Conservation (phyloP, 2,888 invertebrate species). For the Drosophila eohydei region DNA sequence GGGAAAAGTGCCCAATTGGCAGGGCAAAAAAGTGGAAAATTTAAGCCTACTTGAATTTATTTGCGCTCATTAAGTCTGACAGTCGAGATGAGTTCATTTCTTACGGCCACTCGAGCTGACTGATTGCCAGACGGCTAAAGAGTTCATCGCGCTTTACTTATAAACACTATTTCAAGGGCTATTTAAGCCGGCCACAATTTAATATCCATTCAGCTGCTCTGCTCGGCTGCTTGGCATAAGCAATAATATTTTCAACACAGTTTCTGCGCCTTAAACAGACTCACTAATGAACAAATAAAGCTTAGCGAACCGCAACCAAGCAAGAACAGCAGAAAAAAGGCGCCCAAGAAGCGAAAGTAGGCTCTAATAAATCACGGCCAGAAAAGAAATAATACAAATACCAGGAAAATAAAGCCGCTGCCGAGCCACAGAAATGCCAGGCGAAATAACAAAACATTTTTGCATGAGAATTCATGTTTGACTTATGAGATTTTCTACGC, state of each 20-base stretch:
- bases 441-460: slow-evolving; percentile 74
- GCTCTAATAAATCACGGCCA: slow-evolving; percentile 71
- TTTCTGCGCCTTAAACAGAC: slow-evolving; percentile 32
- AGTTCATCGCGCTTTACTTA: slow-evolving; percentile 41
- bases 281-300: slow-evolving; percentile 78
- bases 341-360: slow-evolving; percentile 29
- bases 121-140: slow-evolving; percentile 54
- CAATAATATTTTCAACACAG: slow-evolving; percentile 21
- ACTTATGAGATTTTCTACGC: slow-evolving; percentile 76
- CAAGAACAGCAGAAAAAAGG: slow-evolving; percentile 16
- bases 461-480: slow-evolving; percentile 71
- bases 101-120: slow-evolving; percentile 39
- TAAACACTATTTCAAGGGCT: slow-evolving; percentile 28
- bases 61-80: slow-evolving; percentile 74
- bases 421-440: slow-evolving; percentile 5
- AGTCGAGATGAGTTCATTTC: slow-evolving; percentile 70
- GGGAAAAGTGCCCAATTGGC: slow-evolving; percentile 49
- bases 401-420: slow-evolving; percentile 44
- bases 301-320: slow-evolving; percentile 57
- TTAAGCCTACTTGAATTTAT: slow-evolving; percentile 79
- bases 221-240: slow-evolving; percentile 1
- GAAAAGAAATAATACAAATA: slow-evolving; percentile 71
- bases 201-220: slow-evolving; percentile 16
- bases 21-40: slow-evolving; percentile 62
- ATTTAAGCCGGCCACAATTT: slow-evolving; percentile 30